These are phyloP conservation scores for Drosophila emarginata DNA, from an alignment of 2,888 invertebrate genomes.

Conservation along the genomic window DNA sequence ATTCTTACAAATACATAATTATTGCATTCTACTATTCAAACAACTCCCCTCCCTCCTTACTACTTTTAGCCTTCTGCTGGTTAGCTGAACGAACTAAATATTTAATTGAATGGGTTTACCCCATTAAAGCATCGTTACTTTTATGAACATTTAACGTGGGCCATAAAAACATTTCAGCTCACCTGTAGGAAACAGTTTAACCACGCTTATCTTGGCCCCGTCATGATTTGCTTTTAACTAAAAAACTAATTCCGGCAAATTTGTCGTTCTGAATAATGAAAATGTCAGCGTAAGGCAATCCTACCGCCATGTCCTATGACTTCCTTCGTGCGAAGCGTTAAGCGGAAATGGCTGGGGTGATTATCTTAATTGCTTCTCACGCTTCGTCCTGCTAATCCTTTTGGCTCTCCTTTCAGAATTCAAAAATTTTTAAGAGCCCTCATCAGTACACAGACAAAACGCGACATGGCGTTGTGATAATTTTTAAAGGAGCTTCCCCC, in stretches of 20 bases:
- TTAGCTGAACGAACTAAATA: neutral
- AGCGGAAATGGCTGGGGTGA: slow-evolving; percentile 73
- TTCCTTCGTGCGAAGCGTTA: slow-evolving; percentile 51
- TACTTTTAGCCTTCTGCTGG: too few relatives aligned
- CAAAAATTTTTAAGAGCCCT: slow-evolving; percentile 39
- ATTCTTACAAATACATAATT: too few relatives aligned
- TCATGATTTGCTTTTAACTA: slow-evolving; percentile 76
- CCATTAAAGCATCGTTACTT: slow-evolving; percentile 51
- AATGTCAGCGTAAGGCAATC: slow-evolving; percentile 9
- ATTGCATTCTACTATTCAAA: too few relatives aligned
- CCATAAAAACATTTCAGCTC: neutral
- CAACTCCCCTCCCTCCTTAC: too few relatives aligned
- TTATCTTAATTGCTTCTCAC: slow-evolving; percentile 77
- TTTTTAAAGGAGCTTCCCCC: neutral
- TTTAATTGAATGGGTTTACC: slow-evolving; percentile 38
- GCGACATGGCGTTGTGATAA: neutral
- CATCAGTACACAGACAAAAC: neutral
- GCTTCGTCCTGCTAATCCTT: slow-evolving; percentile 61
- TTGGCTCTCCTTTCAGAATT: slow-evolving; percentile 52
- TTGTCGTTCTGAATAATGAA: slow-evolving; percentile 72
- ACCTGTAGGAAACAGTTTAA: slow-evolving; percentile 7
- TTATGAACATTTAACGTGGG: slow-evolving; percentile 20
- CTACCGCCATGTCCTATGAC: neutral
- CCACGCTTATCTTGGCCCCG: slow-evolving; percentile 51
- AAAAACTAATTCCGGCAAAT: slow-evolving; percentile 74